phyloP scores from a whole-genome alignment of 2,113 vertebrate species.

The Chlamydotis undulata region DNA sequence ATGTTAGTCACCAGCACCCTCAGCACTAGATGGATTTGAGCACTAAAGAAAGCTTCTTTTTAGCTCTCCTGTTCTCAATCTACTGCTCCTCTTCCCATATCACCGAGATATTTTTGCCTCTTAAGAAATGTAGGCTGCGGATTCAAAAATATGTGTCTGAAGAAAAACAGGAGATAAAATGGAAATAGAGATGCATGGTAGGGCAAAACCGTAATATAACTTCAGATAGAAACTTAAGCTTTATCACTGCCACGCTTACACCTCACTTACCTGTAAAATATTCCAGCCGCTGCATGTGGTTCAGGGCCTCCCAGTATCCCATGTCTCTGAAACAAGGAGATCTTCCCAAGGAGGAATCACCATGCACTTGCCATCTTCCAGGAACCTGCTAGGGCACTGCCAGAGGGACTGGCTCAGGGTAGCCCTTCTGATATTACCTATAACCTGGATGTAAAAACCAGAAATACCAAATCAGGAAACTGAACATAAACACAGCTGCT shows the following conservation, averaged over 20 bases:
- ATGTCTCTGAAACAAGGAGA: not conserved
- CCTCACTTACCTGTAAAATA: not conserved
- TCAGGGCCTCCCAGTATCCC: not conserved
- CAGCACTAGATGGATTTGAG: not conserved
- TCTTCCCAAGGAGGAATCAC: not conserved
- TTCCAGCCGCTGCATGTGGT: not conserved
- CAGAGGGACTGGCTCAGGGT: not conserved
- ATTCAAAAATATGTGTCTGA: not conserved
- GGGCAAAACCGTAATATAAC: not conserved
- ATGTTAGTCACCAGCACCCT: not conserved
- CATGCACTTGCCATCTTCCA: not conserved
- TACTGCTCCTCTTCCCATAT: not conserved
- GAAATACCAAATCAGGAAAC: slow-evolving; percentile 2
- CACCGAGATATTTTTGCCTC: not conserved
- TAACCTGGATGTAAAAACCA: not conserved
- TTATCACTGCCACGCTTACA: not conserved
- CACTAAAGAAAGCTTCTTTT: not conserved
- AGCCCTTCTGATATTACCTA: not conserved
- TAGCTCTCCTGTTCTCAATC: not conserved
- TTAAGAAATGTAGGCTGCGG: not conserved
- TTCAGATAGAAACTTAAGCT: not conserved
- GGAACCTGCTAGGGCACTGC: not conserved
- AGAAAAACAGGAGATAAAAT: not conserved
- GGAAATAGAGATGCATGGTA: not conserved
- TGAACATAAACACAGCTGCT: not conserved